Evolutionary conservation across 2,113 vertebrate species (phyloP).

Genomic region (Lathamus discolor): DNA sequence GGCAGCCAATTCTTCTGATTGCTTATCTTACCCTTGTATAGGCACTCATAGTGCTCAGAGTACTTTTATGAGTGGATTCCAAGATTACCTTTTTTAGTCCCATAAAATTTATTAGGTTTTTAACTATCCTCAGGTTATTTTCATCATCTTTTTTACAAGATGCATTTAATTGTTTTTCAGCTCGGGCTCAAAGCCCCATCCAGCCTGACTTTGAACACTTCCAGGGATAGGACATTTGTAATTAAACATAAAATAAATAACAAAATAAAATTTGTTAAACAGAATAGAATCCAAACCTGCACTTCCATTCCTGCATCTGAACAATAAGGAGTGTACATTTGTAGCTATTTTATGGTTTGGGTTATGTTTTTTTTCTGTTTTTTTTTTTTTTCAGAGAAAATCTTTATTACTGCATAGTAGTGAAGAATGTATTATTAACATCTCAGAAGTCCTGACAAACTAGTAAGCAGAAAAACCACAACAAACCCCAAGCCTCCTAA

Average conservation of each 20-base stretch:
- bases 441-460: not conserved
- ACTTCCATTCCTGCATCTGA: not conserved
- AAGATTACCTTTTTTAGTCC: not conserved
- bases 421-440: not conserved
- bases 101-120: not conserved
- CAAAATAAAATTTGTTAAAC: not conserved
- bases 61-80: not conserved
- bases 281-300: not conserved
- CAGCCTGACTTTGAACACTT: not conserved
- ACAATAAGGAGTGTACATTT: not conserved
- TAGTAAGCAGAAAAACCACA: not conserved
- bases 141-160: not conserved
- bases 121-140: not conserved
- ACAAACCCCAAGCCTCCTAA: not conserved
- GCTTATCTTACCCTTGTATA: not conserved
- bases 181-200: not conserved
- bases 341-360: not conserved
- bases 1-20: not conserved
- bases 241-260: not conserved
- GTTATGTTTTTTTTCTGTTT: not conserved
- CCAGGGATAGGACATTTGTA: not conserved
- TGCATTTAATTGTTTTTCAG: not conserved
- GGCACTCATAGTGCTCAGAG: not conserved
- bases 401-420: not conserved
- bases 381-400: not conserved